A percentile compares a stretch with the other conserved stretches of the same genome.
These are phyloP conservation scores for Sarcophaga caerulescens DNA, from an alignment of 2,888 invertebrate genomes.

Conservation along the genomic window DNA sequence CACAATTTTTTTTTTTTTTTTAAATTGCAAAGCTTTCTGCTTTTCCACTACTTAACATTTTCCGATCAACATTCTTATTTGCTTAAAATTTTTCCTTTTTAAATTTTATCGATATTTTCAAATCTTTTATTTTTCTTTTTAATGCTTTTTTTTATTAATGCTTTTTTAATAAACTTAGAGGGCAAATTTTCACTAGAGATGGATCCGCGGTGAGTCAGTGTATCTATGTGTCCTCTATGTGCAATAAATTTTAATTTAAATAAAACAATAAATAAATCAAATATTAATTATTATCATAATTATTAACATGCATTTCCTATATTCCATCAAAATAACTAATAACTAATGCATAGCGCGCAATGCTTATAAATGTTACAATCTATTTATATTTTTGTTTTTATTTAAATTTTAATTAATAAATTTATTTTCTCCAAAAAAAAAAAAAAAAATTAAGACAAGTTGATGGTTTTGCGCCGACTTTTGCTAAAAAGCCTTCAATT, in stretches of 20 bases:
- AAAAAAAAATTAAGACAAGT: constrained; percentile 94
- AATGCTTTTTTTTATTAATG: constrained; percentile 35
- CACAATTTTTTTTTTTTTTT: constrained; percentile 5
- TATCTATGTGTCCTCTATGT: not conserved
- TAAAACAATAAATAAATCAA: not conserved
- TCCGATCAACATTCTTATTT: not conserved
- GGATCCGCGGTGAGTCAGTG: constrained; percentile 63
- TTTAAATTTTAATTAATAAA: not conserved
- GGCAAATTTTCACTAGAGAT: constrained; percentile 54
- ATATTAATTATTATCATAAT: too few relatives aligned
- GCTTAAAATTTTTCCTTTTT: not conserved
- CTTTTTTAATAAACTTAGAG: constrained; percentile 56
- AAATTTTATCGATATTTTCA: not conserved
- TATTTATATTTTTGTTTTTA: not conserved
- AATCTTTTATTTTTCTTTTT: not conserved
- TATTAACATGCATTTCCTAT: not conserved
- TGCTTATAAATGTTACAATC: not conserved
- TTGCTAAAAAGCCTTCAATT: constrained; percentile 98
- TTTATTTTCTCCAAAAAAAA: not conserved
- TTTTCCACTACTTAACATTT: not conserved
- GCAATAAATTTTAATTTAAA: not conserved
- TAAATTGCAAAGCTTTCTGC: not conserved
- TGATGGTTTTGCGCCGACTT: constrained; percentile 98
- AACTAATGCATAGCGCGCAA: not conserved
- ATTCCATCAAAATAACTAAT: not conserved